Evolutionary conservation across 2,888 invertebrate species (phyloP), one percentile per base, ranked within the genome.

Genomic region (Metopia argyrocephala): DNA sequence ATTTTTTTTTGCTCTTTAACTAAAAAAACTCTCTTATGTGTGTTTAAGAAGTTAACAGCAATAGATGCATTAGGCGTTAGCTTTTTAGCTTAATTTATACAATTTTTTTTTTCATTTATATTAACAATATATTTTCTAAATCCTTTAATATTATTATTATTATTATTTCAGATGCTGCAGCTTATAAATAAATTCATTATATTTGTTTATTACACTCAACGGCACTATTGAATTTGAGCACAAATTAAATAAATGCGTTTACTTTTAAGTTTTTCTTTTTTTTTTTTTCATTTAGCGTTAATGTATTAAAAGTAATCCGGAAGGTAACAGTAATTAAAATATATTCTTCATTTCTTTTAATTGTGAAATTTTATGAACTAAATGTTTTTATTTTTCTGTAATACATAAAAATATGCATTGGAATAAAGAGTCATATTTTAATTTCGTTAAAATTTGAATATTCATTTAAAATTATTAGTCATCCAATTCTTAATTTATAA

Each of bases 381-480:
- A 48, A 31, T 3, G 21, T 27, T 28, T 48, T 62, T 61, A 31
- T 69, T 76, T 52, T 57, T 57, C 2, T 65, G 45, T 66, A 54
- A 4, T 48, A 57, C 38, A 18, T 50, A 48, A 80, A 62, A 20
- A 18, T 21, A 46, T 75, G 65, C 62, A 62, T 52, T 74, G 66
- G 78, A 81, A 81, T 81, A 81, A 81, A 81, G 52, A 66, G 25
- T 21, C 21, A 50, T 56, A 50, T 61, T 65, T 64, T 56, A 61
- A 61, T 25, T 76, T 65, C 61, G 15, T 46, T 9, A 38, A 12
- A 38, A 3, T 12, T 38, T 38, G 1, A 38, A 38, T 38, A 12
- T 38, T 38, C 15, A 38, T 38, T 38, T 38, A 38, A 3, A 38
- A 38, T 38, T 3, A 15, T 38, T 3, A 12, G 38, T 3, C 3